A percentile compares a stretch with the other conserved stretches of the same genome.
Conservation (phyloP, 2,797 vertebrate genomes). For the Cynodonichthys magdalenae region DNA sequence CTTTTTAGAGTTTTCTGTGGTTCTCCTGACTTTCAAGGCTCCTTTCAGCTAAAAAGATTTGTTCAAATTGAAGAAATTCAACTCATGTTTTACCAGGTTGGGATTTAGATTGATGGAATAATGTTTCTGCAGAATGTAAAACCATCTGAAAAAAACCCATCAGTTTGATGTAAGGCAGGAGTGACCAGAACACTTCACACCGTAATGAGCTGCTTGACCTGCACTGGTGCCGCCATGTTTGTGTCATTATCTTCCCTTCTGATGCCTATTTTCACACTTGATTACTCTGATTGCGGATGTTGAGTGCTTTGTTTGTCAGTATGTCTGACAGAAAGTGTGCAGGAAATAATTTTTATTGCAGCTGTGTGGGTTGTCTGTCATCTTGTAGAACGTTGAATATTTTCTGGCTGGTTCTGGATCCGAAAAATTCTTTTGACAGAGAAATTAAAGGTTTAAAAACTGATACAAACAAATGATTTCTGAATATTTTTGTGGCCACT, state of each 20-base stretch:
- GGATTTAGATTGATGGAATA: constrained; percentile 2
- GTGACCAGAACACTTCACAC: constrained; percentile 46
- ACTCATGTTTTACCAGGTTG: background rate
- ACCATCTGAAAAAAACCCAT: constrained; percentile 5
- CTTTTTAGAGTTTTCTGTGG: no score
- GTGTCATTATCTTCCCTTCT: constrained; percentile 68
- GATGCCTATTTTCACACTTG: constrained; percentile 70
- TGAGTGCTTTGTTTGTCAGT: constrained; percentile 71
- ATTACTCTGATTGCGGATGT: constrained; percentile 68
- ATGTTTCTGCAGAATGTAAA: constrained; percentile 9
- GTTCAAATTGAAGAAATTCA: background rate
- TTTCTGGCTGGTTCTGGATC: constrained; percentile 13
- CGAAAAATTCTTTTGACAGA: constrained; percentile 14
- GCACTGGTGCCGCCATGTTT: constrained; percentile 52
- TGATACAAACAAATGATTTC: background rate
- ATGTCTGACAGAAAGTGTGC: constrained; percentile 50
- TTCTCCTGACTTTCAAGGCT: no score
- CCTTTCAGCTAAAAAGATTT: no score
- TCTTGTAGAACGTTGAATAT: constrained; percentile 15
- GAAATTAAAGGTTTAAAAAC: background rate
- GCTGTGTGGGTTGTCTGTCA: constrained; percentile 36
- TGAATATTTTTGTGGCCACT: background rate
- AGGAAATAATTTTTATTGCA: constrained; percentile 61
- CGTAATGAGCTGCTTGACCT: constrained; percentile 74
- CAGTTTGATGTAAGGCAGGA: constrained; percentile 11